These are phyloP conservation scores for Hyaena hyaena DNA, from an alignment of 2,113 vertebrate genomes.

Conservation along the genomic window DNA sequence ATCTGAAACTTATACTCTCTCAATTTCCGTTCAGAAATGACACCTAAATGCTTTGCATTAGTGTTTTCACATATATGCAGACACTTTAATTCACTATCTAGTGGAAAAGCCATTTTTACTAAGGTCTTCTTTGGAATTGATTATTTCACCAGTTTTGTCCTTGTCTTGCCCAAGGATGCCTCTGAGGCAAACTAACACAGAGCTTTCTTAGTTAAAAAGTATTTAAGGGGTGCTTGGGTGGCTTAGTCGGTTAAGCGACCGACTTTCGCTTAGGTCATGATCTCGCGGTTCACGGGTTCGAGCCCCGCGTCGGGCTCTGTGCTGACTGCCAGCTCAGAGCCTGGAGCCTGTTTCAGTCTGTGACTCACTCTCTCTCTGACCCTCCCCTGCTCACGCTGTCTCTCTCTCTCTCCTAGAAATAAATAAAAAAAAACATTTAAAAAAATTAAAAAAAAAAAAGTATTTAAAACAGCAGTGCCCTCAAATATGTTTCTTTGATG, in stretches of 20 bases:
- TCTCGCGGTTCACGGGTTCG: too few species aligned
- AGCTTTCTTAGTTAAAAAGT: not conserved
- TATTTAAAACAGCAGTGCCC: not conserved
- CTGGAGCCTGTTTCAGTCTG: too few species aligned
- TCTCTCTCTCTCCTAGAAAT: too few species aligned
- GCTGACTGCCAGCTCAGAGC: too few species aligned
- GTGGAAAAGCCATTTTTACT: not conserved
- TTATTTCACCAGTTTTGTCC: not conserved
- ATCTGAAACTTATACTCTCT: not conserved
- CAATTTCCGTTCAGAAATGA: not conserved
- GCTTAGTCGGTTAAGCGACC: too few species aligned
- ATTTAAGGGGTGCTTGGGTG: too few species aligned
- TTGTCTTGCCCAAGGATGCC: not conserved
- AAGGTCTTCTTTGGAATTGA: not conserved
- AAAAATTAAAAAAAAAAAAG: too few species aligned
- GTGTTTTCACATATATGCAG: not conserved
- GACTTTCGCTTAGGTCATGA: too few species aligned
- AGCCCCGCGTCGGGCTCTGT: too few species aligned
- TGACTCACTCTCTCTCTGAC: too few species aligned
- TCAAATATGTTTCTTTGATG: conserved; percentile 17
- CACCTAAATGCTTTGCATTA: not conserved
- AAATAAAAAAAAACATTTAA: too few species aligned
- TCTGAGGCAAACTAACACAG: not conserved
- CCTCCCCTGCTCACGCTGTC: too few species aligned
- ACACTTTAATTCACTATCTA: not conserved